A percentile compares a stretch with the other conserved stretches of the same genome.
Evolutionary conservation across 2,888 invertebrate genomes (phyloP).

Genomic region (Drosophila buzzatii): DNA sequence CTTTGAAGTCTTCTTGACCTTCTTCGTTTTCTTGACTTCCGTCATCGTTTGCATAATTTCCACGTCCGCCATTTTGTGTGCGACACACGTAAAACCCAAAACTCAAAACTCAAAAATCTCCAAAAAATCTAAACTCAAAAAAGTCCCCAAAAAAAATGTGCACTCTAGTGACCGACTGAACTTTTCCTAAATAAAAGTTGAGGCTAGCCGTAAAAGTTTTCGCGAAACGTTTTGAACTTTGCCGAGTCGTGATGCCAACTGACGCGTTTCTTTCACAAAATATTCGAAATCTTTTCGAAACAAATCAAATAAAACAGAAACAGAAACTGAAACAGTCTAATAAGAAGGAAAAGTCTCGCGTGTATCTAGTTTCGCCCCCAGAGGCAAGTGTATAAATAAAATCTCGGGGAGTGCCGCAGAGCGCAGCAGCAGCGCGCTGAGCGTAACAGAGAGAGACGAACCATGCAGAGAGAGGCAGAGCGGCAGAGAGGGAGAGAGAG

Average conservation of each 20-base stretch:
- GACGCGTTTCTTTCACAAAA: slow-evolving; percentile 67
- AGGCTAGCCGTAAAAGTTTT: slow-evolving; percentile 44
- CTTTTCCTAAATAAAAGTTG: slow-evolving; percentile 58
- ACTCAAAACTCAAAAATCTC: not conserved
- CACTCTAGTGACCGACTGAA: slow-evolving; percentile 83
- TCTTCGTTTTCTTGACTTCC: slow-evolving; percentile 94
- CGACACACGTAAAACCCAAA: not conserved
- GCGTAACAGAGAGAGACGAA: slow-evolving; percentile 26
- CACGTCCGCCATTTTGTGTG: slow-evolving; percentile 93
- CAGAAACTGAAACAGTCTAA: slow-evolving; percentile 5
- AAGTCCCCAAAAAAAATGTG: slow-evolving; percentile 30
- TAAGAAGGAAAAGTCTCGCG: slow-evolving; percentile 29
- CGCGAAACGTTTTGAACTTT: slow-evolving; percentile 80
- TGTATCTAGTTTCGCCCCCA: slow-evolving; percentile 79
- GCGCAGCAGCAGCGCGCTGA: slow-evolving; percentile 29
- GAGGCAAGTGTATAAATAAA: slow-evolving; percentile 80
- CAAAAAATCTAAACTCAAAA: not conserved
- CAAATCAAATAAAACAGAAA: slow-evolving; percentile 7
- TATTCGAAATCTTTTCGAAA: slow-evolving; percentile 66
- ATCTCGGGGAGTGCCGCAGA: slow-evolving; percentile 56
- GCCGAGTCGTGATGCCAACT: slow-evolving; percentile 85
- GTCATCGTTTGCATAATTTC: slow-evolving; percentile 94
- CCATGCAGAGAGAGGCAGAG: not conserved
- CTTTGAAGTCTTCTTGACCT: slow-evolving; percentile 95
- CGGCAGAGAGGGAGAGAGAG: not conserved